Evolutionary conservation across 2,797 vertebrate genomes (phyloP), one percentile per base, ranked within the genome.

Genomic region (Microctenopoma lineatum): DNA sequence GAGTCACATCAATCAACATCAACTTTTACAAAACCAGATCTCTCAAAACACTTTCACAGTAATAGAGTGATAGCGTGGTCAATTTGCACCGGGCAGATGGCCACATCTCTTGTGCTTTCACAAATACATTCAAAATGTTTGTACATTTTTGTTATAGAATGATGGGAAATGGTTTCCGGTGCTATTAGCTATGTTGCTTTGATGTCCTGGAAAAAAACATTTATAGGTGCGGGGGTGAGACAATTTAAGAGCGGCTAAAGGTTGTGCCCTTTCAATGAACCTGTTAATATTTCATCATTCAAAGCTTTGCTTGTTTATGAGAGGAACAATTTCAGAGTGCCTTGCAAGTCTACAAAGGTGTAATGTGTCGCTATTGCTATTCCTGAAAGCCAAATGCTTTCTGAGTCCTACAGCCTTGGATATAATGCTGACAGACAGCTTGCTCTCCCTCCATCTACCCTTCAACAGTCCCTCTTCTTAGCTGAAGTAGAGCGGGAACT

Each of bases 321-420:
- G 75, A 77, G 83, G 89, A 85, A 79, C 79, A 80, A 84, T 85
- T 75, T 86, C 59, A 63, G 68, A 87, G 77, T 77, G 68, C 72
- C 80, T 66, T n/a, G 46, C 59, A 14, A 73, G 73, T 83, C 87
- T 66, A 84, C 79, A 81, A 79, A 81, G 81, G 87, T 89, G 76
- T 80, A 73, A 64, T 41, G 73, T 92, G 87, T 90, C 84, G 11
- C 52, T 27, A 76, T 45, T 53, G 74, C 89, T 91, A 90, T 92
- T 91, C 84, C 58, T 82, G 74, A 85, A 80, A 75, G 64, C 69
- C 55, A 18, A 66, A 73, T 68, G 61, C 83, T 87, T 66, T 75
- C 54, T 75, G 61, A 80, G 57, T 66, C 61, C 53, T n/a, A 29
- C 63, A 67, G 77, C 47, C 55, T 76, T 83, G 67, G 63, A 60